Conservation (phyloP, 2,113 vertebrate species). For the Oncorhynchus tshawytscha region DNA sequence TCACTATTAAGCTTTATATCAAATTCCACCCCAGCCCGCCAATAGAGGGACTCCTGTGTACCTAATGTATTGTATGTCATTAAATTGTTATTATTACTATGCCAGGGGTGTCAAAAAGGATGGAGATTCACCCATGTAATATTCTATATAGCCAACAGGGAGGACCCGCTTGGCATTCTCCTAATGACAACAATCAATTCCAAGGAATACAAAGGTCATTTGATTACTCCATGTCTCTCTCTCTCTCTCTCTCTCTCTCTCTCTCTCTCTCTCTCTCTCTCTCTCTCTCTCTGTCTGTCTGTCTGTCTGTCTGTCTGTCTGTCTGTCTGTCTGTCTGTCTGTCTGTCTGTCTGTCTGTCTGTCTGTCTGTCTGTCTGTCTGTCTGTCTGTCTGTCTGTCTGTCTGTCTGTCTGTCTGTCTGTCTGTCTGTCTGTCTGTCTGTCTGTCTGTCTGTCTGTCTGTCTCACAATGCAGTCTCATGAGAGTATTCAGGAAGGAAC, state of each 20-base stretch:
- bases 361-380: not conserved
- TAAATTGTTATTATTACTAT: slow-evolving; percentile 73
- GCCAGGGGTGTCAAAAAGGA: slow-evolving; percentile 70
- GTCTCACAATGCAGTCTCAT: not conserved
- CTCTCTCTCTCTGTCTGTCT: no score
- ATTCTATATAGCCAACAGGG: slow-evolving; percentile 57
- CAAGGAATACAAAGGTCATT: slow-evolving; percentile 58
- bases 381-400: no score
- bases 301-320: no score
- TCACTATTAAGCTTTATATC: slow-evolving; percentile 66
- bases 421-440: slow-evolving; percentile 2
- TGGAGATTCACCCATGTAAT: slow-evolving; percentile 66
- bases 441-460: slow-evolving; percentile 14
- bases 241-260: slow-evolving; percentile 40
- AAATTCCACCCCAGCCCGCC: slow-evolving; percentile 60
- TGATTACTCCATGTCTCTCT: slow-evolving; percentile 47
- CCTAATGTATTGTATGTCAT: slow-evolving; percentile 72
- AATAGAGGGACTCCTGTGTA: slow-evolving; percentile 62
- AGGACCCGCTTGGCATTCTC: slow-evolving; percentile 66
- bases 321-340: slow-evolving; percentile 6
- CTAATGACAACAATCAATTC: slow-evolving; percentile 71
- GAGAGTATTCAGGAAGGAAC: not conserved
- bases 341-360: not conserved
- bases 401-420: not conserved
- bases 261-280: not conserved